Evolutionary conservation across 2,797 vertebrate genomes (phyloP).

Genomic region (Tolypeutes matacus): DNA sequence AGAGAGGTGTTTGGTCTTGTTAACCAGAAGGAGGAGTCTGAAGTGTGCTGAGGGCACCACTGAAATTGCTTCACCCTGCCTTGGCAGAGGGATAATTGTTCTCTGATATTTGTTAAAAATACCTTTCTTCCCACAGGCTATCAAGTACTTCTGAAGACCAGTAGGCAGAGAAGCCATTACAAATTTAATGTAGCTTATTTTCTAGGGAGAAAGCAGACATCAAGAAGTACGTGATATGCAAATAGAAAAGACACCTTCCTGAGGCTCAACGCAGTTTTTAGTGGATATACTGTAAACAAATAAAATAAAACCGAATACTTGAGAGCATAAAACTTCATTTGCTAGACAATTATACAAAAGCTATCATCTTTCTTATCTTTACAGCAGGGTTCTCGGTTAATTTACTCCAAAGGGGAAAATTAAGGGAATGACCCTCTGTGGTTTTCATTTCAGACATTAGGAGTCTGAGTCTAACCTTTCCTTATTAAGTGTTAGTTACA

Average conservation of each 20-base stretch:
- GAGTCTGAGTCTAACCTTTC: conserved; percentile 27
- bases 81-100: conserved; percentile 67
- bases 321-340: background rate
- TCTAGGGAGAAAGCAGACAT: conserved; percentile 33
- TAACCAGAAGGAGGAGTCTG: conserved; percentile 71
- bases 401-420: background rate
- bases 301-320: conserved; percentile 46
- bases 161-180: conserved; percentile 11
- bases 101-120: conserved; percentile 68
- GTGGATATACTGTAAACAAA: background rate
- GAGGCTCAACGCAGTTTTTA: background rate
- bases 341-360: background rate
- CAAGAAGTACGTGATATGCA: background rate
- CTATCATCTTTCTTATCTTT: conserved; percentile 23
- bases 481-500: conserved; percentile 42
- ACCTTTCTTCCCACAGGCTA: conserved; percentile 69
- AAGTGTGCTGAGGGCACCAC: conserved; percentile 48
- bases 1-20: conserved; percentile 81
- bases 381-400: background rate
- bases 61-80: conserved; percentile 60
- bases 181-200: conserved; percentile 52
- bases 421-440: background rate
- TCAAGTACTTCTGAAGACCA: conserved; percentile 23
- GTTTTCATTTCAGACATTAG: conserved; percentile 28
- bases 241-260: background rate